Base-by-base conservation (phyloP, 1,140 invertebrate genomes). In the Anadara kagoshimensis region DNA sequence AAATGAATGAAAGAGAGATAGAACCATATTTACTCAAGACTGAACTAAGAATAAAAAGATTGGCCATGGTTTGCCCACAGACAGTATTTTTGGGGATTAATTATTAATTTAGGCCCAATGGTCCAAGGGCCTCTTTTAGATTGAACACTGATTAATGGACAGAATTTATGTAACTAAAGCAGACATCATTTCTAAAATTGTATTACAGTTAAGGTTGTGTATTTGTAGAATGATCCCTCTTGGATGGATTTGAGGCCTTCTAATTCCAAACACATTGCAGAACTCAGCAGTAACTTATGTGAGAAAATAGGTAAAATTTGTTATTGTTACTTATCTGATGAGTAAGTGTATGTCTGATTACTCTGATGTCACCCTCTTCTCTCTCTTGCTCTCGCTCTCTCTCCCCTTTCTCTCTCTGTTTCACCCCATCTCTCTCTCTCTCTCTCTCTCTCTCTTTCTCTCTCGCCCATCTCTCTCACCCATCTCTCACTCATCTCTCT, bases 171-270 rank as follows among this genome's bases (percentile, higher is more conserved):
- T 16, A 16, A 16, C 8, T 29, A 26, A 22, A 62, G 16, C 10
- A n/a, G 22, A 20, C 2, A 11, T 69, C 29, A 29, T 54, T 8
- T 20, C 8, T 20, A 22, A 10, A 72, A 29, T 12, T 20, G 1
- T 62, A 24, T 54, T 16, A 20, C 26, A 45, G 5, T 22, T 16
- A 65, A 53, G 20, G 63, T 12, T 11, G 10, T 51, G 54, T 58
- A 22, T 22, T 67, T 69, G 36, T 45, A 84, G 82, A 84, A 82
- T 78, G 82, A 84, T 63, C 78, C 75, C 5, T 76, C 80, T 0
- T 84, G 82, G 80, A 62, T 79, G 26, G 82, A 84, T 53, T 64
- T 84, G 59, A 82, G 78, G 58, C 80, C 78, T 36, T 47, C 43
- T 11, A 72, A 79, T 54, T 24, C 70, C 22, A 78, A 78, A 72